Evolutionary conservation across 2,888 invertebrate genomes (phyloP).

Genomic region (Beris chalybata): DNA sequence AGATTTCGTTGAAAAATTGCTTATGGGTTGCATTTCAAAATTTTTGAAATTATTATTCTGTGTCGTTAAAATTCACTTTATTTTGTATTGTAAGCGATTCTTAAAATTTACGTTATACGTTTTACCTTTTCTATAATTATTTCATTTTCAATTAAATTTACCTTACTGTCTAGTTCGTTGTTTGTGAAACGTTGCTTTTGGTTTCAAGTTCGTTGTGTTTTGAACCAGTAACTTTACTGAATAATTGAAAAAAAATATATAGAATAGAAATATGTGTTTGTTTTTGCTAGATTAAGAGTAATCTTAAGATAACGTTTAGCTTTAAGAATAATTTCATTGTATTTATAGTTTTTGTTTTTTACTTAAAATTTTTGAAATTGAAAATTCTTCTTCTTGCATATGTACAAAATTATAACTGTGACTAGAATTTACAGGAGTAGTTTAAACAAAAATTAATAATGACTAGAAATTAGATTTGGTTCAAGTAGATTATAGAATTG

Average conservation of each 20-base stretch:
- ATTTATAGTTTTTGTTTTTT: too few relatives aligned
- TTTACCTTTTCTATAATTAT: conserved; percentile 13
- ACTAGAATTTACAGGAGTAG: conserved; percentile 11
- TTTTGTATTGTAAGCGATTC: neutral
- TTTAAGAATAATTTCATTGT: too few relatives aligned
- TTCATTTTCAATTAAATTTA: conserved; percentile 5
- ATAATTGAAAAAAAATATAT: conserved; percentile 32
- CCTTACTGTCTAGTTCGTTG: conserved; percentile 55
- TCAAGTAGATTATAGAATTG: neutral
- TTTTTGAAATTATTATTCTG: too few relatives aligned
- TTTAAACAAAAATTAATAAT: conserved; percentile 4
- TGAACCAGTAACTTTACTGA: conserved; percentile 39
- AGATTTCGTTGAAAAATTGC: conserved; percentile 28
- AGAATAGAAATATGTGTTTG: conserved; percentile 44
- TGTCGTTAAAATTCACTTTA: too few relatives aligned
- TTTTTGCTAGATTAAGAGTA: conserved; percentile 41
- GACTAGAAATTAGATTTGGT: conserved; percentile 10
- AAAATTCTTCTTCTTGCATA: too few relatives aligned
- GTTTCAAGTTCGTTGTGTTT: conserved; percentile 44
- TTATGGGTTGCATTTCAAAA: too few relatives aligned
- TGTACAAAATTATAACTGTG: neutral
- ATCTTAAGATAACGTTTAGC: too few relatives aligned
- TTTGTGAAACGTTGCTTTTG: conserved; percentile 58
- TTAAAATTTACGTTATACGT: neutral
- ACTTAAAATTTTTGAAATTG: too few relatives aligned